Evolutionary conservation across 53 echinoderm and acorn worm species (phyloP), one percentile per base, ranked within the genome.

Genomic region (Antedon mediterranea): DNA sequence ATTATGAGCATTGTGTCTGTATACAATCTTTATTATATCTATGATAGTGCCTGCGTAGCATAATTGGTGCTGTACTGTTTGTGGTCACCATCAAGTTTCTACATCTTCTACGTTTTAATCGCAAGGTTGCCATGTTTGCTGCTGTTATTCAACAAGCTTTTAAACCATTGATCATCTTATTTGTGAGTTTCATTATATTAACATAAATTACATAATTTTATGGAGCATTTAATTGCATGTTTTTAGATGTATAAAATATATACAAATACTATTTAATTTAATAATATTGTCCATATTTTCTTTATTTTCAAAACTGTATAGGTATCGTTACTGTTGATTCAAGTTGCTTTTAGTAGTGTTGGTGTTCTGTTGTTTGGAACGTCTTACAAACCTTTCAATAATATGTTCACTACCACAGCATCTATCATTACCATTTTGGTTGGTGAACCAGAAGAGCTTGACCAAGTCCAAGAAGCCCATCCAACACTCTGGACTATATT

Each of bases 71-170:
- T 34, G 32, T 94, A 34, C 75, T 94, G 75, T 94, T 94, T 85
- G 79, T 94, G 18, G 79, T 82, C 3, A 85, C 81, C 13, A 73
- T 94, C 37, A 91, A 91, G 83, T 84, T 91, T 28, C 82, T 94
- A n/a, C 87, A 83, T 73, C 80, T 90, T 32, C 43, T 89, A 32
- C 85, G 94, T 30, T 94, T 91, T 87, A 88, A 88, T 73, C 82
- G 80, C 29, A 88, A 83, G 72, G 91, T 94, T 30, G 94, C 94
- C 32, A 91, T 80, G 89, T 94, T 91, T 87, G 91, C 91, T 23
- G 90, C 88, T 26, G 85, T 94, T 42, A 74, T 94, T 28, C 85
- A 85, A 75, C 83, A 79, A 57, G 89, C 94, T 30, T 71, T 91
- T 28, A 88, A 80, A 72, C 84, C 91, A 74, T 80, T 91, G 23